Evolutionary conservation across 37 sponge, comb jelly and placozoan species (phyloP).

Genomic region (Spongilla lacustris): DNA sequence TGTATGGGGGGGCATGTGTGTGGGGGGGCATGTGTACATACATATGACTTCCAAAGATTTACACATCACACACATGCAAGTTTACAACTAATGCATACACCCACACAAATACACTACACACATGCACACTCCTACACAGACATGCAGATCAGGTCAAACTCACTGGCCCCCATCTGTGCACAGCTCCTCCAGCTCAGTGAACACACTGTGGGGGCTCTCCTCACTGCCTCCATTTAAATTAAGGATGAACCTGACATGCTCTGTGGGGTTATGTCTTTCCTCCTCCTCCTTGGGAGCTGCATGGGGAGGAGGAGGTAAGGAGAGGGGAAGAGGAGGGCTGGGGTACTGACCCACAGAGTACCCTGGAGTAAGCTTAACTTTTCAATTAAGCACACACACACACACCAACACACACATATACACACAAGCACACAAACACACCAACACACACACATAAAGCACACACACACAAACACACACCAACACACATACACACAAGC

Average conservation of each 20-base stretch:
- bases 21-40: constrained; percentile 1
- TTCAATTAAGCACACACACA: too few relatives aligned
- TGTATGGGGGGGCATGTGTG: constrained; percentile 15
- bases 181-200: constrained; percentile 92
- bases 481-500: too few relatives aligned
- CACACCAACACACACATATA: too few relatives aligned
- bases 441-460: too few relatives aligned
- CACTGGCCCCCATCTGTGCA: background rate
- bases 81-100: too few relatives aligned
- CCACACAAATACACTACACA: too few relatives aligned
- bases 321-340: background rate
- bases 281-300: constrained; percentile 26
- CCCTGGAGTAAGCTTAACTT: too few relatives aligned
- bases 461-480: too few relatives aligned
- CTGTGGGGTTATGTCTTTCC: constrained; percentile 78
- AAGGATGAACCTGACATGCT: constrained; percentile 86
- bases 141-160: background rate
- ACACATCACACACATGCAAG: too few relatives aligned
- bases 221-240: background rate
- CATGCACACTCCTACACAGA: background rate
- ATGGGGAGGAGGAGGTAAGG: background rate
- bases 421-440: too few relatives aligned
- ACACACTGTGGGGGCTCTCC: constrained; percentile 46
- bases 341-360: too few relatives aligned
- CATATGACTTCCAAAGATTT: too few relatives aligned